phyloP scores from a whole-genome alignment of 2,888 invertebrate genomes.

The Coleophora deauratella region DNA sequence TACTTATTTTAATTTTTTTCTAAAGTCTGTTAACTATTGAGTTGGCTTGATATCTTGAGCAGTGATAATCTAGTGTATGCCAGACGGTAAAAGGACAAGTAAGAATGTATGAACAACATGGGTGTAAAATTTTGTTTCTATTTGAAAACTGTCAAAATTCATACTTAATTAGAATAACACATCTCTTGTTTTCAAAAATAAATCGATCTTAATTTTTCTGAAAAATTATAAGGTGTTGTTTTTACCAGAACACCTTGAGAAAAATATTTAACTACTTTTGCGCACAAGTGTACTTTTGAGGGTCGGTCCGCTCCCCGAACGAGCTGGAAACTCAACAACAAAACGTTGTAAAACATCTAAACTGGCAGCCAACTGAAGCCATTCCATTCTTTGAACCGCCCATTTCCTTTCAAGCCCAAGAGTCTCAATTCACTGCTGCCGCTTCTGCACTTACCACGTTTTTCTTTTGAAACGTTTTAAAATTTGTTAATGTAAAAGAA shows the following conservation, averaged over 20 bases:
- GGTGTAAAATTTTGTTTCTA: no score
- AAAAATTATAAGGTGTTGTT: no score
- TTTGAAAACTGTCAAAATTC: no score
- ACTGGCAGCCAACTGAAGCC: conserved; percentile 28
- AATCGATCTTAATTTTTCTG: no score
- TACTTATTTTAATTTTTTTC: no score
- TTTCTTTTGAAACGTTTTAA: conserved; percentile 23
- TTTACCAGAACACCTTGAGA: neutral
- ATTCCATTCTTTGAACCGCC: conserved; percentile 30
- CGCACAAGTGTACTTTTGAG: conserved; percentile 45
- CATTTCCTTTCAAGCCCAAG: conserved; percentile 30
- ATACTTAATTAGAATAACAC: no score
- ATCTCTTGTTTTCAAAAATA: no score
- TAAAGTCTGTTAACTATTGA: no score
- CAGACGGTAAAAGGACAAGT: no score
- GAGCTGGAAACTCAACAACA: conserved; percentile 33
- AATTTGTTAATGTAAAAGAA: conserved; percentile 32
- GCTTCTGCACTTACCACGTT: conserved; percentile 29
- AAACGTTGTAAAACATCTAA: conserved; percentile 42
- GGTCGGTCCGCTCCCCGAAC: conserved; percentile 59
- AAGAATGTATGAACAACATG: no score
- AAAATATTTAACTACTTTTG: conserved; percentile 36
- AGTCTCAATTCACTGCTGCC: conserved; percentile 29
- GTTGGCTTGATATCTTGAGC: no score
- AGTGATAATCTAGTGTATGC: no score